A percentile compares a stretch with the other conserved stretches of the same genome.
Evolutionary conservation across 2,113 vertebrate genomes (phyloP).

Genomic region (Circaetus cinerascens): DNA sequence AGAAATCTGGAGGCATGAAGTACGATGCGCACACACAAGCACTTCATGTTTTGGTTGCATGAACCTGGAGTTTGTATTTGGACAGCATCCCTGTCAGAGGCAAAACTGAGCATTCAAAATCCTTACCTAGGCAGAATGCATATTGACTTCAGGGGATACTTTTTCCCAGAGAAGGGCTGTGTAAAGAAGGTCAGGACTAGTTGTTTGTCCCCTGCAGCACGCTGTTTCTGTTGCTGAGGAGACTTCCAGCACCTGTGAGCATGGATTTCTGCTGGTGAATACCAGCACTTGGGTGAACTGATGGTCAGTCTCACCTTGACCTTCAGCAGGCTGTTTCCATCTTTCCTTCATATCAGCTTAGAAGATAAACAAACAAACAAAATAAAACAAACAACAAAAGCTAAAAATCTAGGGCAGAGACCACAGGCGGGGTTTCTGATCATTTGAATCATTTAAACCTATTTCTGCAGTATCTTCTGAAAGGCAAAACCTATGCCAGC

Average conservation of each 20-base stretch:
- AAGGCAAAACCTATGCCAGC: neutral
- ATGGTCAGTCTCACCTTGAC: neutral
- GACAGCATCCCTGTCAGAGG: neutral
- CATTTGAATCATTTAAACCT: neutral
- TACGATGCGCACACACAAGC: neutral
- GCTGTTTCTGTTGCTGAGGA: neutral
- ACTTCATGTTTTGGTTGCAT: neutral
- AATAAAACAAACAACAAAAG: neutral
- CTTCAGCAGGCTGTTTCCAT: neutral
- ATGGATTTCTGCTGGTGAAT: neutral
- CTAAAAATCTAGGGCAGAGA: neutral
- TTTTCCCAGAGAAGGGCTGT: neutral
- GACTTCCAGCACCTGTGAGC: neutral
- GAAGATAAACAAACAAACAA: neutral
- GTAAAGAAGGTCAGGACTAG: neutral
- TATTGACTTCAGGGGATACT: neutral
- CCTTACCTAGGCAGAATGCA: conserved; percentile 7
- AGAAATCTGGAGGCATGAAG: neutral
- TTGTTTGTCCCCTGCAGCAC: neutral
- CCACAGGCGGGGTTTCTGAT: neutral
- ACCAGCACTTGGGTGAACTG: neutral
- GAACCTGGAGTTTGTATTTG: neutral
- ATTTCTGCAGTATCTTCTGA: neutral
- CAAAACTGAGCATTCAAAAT: neutral
- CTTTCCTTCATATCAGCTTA: neutral